Base-by-base conservation (phyloP, 2,888 invertebrate genomes). In the Anorthoa munda region DNA sequence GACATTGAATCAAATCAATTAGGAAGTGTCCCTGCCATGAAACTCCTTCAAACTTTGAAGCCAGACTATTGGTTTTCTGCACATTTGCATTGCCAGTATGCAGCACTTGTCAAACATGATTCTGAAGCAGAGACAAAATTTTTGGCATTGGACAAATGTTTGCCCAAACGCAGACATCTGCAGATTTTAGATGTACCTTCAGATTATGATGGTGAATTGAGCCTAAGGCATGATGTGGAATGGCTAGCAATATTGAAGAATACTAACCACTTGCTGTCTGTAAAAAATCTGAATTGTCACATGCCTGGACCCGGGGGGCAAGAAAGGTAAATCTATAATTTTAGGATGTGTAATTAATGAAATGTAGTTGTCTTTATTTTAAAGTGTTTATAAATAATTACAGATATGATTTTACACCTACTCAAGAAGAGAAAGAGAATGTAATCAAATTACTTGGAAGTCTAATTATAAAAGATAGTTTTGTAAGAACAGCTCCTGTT, bases 1-100 rank as follows among this genome's bases (percentile, higher is more conserved):
- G 99, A 99, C 87, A 97, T 99, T 81, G 97, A 98, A 78, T 96
- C 96, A 11, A 97, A 98, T 79, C 96, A 96, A 82, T 95, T 99
- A n/a, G 99, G 99, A 18, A 99, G 98, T 94, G 97, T 97, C 56
- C 98, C 99, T 7, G 97, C 98, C 67, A 98, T 98, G 94, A 98
- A 99, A 81, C 94, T 99, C 50, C 94, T 99, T n/a, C 96, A 97
- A 72, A 93, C 96, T 53, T 92, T 99, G 69, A 97, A 98, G 91
- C 99, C 99, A 13, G 96, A 97, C 0, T 98, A 98, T 94, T 99
- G 99, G 99, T 99, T 99, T 95, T 97, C 99, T 13, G 99, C 99
- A 48, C 99, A 99, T 97, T 96, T 99, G 82, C 99, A 99, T 94
- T 98, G 98, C 87, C 98, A 99, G 95, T 99, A 99, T 96, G 97